phyloP scores from a whole-genome alignment of 2,888 invertebrate genomes.

The Pilophorus perplexus region DNA sequence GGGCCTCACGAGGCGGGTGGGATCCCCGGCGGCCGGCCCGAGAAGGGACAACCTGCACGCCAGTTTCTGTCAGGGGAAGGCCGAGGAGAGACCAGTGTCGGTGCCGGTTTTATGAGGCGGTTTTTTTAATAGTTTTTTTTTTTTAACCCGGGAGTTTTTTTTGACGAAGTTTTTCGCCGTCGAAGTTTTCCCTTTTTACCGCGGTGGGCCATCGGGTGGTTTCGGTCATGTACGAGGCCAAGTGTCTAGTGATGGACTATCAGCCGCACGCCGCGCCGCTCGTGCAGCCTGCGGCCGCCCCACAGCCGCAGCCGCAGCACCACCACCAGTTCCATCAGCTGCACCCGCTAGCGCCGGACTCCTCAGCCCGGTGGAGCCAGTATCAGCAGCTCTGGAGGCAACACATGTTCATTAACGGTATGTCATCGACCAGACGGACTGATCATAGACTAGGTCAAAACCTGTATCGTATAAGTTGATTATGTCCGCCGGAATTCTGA shows the following conservation, averaged over 20 bases:
- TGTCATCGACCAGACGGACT: no score
- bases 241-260: conserved; percentile 51
- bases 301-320: conserved; percentile 58
- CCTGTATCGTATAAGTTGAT: neutral
- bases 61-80: conserved; percentile 18
- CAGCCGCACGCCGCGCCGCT: conserved; percentile 47
- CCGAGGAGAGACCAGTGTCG: conserved; percentile 3
- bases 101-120: conserved; percentile 15
- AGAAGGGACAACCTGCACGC: conserved; percentile 22
- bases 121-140: no score
- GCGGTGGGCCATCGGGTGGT: neutral
- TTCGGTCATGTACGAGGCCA: conserved; percentile 50
- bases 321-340: conserved; percentile 64
- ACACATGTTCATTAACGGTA: conserved; percentile 75
- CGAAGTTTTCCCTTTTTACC: neutral
- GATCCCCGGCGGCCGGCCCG: neutral
- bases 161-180: no score
- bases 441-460: no score
- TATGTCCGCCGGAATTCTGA: no score
- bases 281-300: conserved; percentile 49
- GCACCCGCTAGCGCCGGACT: conserved; percentile 54
- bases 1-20: neutral
- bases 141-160: no score
- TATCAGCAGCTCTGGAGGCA: conserved; percentile 77
- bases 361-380: conserved; percentile 63